A percentile compares a stretch with the other conserved stretches of the same genome.
These are phyloP conservation scores for Microplitis mediator DNA, from an alignment of 1,140 invertebrate genomes.

Conservation along the genomic window DNA sequence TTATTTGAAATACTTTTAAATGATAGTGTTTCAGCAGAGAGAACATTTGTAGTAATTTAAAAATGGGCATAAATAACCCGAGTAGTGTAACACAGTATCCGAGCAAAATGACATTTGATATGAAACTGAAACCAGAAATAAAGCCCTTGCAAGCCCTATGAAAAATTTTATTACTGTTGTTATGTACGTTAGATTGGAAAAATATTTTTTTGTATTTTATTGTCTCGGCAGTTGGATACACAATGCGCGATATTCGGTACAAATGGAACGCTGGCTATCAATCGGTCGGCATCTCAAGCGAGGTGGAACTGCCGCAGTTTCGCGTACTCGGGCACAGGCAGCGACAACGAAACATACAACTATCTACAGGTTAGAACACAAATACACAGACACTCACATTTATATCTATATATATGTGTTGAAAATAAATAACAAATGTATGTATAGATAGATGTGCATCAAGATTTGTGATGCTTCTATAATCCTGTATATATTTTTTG, in stretches of 20 bases:
- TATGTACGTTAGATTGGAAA: constrained; percentile 61
- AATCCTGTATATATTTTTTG: background rate
- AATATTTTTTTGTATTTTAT: constrained; percentile 66
- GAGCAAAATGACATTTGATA: background rate
- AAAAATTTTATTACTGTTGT: constrained; percentile 40
- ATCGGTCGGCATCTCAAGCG: constrained; percentile 89
- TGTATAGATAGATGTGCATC: background rate
- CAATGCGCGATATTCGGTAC: constrained; percentile 96
- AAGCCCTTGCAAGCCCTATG: background rate
- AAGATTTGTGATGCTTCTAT: background rate
- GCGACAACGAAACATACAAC: constrained; percentile 87
- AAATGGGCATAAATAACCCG: background rate
- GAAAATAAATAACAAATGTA: background rate
- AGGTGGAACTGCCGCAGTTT: constrained; percentile 93
- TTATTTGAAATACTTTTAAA: too few relatives aligned
- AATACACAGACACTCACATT: constrained; percentile 20
- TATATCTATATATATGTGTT: too few relatives aligned
- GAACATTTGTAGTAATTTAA: background rate
- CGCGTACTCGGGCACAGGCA: constrained; percentile 91
- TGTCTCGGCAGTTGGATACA: constrained; percentile 88
- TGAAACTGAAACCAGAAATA: background rate
- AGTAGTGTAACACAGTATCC: constrained; percentile 1
- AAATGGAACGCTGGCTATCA: constrained; percentile 88
- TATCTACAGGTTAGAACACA: constrained; percentile 87
- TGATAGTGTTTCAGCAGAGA: background rate